Percentiles rank a stretch among this genome's conserved stretches.
Evolutionary conservation across 2,113 vertebrate species (phyloP).

Genomic region (Himantopus leucocephalus): DNA sequence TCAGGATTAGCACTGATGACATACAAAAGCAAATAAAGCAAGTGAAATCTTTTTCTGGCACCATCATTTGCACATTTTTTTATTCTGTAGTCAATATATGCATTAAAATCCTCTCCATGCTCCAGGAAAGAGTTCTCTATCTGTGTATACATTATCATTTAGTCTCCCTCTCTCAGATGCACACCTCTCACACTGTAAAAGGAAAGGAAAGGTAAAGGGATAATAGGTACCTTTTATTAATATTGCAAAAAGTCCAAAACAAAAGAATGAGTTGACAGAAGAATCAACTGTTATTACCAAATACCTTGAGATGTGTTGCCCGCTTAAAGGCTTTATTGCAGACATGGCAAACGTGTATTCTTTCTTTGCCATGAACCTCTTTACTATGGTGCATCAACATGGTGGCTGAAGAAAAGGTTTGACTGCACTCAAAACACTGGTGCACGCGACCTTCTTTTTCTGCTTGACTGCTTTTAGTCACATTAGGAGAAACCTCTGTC

Average conservation of each 20-base stretch:
- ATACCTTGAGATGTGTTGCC: slow-evolving; percentile 96
- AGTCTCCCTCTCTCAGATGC: neutral
- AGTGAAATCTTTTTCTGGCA: neutral
- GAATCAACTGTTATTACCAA: neutral
- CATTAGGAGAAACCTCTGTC: slow-evolving; percentile 72
- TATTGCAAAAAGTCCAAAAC: neutral
- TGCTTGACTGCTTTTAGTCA: slow-evolving; percentile 67
- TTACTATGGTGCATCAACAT: slow-evolving; percentile 85
- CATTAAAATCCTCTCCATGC: neutral
- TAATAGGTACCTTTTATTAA: neutral
- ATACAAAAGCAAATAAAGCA: neutral
- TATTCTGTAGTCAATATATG: neutral
- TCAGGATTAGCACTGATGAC: neutral
- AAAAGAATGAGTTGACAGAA: neutral
- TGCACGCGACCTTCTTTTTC: slow-evolving; percentile 79
- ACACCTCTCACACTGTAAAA: neutral
- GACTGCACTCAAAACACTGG: slow-evolving; percentile 89
- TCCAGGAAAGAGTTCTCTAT: neutral
- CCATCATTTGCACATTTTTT: neutral
- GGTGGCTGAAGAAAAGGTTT: slow-evolving; percentile 81
- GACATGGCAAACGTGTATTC: slow-evolving; percentile 88
- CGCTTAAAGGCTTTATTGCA: slow-evolving; percentile 97
- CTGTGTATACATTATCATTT: neutral
- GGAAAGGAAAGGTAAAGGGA: neutral
- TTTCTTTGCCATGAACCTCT: slow-evolving; percentile 85